These are phyloP conservation scores for Aphelenchoides avenae DNA, from an alignment of 1,140 invertebrate species.

Conservation along the genomic window DNA sequence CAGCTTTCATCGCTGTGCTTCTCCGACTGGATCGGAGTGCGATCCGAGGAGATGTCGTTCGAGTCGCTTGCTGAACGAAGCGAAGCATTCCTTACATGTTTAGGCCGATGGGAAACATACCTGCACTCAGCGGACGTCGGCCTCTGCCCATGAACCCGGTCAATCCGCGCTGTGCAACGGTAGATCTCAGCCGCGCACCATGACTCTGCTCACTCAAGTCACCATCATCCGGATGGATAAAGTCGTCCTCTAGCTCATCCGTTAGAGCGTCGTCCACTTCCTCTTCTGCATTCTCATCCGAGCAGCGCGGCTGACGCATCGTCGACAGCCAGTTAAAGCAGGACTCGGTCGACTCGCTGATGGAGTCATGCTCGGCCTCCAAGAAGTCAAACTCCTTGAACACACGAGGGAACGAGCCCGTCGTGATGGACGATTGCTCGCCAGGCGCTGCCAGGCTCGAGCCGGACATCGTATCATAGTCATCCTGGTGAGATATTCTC, in stretches of 20 bases:
- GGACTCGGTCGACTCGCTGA: conserved; percentile 68
- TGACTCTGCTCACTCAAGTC: too few relatives aligned
- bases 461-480: conserved; percentile 48
- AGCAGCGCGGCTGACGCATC: conserved; percentile 46
- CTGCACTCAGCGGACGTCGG: conserved; percentile 16
- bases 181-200: too few relatives aligned
- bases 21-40: conserved; percentile 45
- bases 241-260: too few relatives aligned
- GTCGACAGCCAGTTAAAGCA: conserved; percentile 87
- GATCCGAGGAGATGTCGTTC: conserved; percentile 50
- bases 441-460: conserved; percentile 29
- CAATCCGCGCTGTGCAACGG: too few relatives aligned
- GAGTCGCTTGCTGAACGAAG: conserved; percentile 46
- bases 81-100: not conserved
- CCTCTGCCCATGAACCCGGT: not conserved
- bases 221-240: conserved; percentile 17
- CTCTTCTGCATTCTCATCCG: conserved; percentile 37
- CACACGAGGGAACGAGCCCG: conserved; percentile 64
- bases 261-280: conserved; percentile 36
- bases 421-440: conserved; percentile 36
- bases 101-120: too few relatives aligned
- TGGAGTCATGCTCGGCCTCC: conserved; percentile 94
- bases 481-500: conserved; percentile 38
- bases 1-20: conserved; percentile 46
- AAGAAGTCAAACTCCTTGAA: conserved; percentile 98